A percentile compares a stretch with the other conserved stretches of the same genome.
These are phyloP conservation scores for Mesitornis unicolor DNA, from an alignment of 2,113 vertebrate species.

Conservation along the genomic window DNA sequence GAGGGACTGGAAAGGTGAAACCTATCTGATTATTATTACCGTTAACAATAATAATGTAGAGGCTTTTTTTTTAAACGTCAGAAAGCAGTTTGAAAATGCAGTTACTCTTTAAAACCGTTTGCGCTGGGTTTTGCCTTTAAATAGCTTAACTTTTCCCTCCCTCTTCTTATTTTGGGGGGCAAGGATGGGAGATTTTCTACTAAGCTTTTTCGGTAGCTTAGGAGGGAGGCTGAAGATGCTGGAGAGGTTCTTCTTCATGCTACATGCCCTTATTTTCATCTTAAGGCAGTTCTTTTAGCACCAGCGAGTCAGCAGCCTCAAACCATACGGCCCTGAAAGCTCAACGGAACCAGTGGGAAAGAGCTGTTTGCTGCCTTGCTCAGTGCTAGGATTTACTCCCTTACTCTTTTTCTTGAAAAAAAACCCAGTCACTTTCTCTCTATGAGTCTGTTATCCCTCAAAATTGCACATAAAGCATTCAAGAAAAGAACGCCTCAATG, in stretches of 20 bases:
- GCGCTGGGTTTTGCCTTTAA: neutral
- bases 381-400: neutral
- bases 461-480: neutral
- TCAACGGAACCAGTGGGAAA: neutral
- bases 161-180: neutral
- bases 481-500: fast-evolving
- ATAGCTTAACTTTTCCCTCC: neutral
- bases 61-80: neutral
- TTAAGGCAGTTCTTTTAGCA: neutral
- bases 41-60: neutral
- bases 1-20: conserved; percentile 29
- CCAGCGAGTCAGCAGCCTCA: neutral
- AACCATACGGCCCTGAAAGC: neutral
- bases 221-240: neutral
- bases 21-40: neutral
- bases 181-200: neutral
- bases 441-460: neutral
- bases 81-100: neutral
- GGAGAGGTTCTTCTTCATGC: neutral
- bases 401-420: neutral
- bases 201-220: neutral
- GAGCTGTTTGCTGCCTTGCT: neutral
- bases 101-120: neutral
- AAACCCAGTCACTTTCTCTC: neutral
- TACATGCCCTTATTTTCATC: neutral